phyloP scores from a whole-genome alignment of 2,888 invertebrate genomes.

The Caenorhabditis macrosperma region DNA sequence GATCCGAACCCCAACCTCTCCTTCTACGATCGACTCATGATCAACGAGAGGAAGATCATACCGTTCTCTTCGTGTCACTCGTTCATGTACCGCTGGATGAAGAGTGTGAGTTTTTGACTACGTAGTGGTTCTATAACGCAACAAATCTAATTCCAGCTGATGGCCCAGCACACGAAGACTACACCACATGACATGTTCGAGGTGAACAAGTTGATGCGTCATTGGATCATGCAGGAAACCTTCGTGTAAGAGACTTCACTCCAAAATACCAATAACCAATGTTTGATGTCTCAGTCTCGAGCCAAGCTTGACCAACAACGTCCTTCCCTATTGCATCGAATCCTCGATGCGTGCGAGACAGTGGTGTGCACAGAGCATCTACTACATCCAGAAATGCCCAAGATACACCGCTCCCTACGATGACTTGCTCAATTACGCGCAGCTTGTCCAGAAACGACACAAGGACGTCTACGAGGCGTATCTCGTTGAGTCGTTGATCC shows the following conservation, averaged over 20 bases:
- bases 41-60: not conserved
- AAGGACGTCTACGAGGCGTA: slow-evolving; percentile 36
- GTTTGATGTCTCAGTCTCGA: not conserved
- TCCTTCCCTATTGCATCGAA: slow-evolving; percentile 4
- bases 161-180: slow-evolving; percentile 13
- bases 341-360: slow-evolving; percentile 23
- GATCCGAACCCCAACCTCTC: not conserved
- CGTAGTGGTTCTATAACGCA: not conserved
- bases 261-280: not conserved
- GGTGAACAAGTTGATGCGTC: slow-evolving; percentile 10
- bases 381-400: slow-evolving; percentile 3
- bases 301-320: not conserved
- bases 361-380: not conserved
- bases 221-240: slow-evolving; percentile 1
- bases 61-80: slow-evolving; percentile 37
- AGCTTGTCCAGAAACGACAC: slow-evolving; percentile 24
- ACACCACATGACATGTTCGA: not conserved
- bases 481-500: slow-evolving; percentile 42
- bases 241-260: not conserved
- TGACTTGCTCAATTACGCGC: slow-evolving; percentile 6
- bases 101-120: slow-evolving; percentile 30
- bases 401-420: not conserved
- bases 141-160: slow-evolving; percentile 31
- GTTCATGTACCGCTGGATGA: slow-evolving; percentile 48
- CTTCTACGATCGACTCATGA: not conserved